Conservation (phyloP, 2,113 vertebrate species). For the Lamprologus callipterus region DNA sequence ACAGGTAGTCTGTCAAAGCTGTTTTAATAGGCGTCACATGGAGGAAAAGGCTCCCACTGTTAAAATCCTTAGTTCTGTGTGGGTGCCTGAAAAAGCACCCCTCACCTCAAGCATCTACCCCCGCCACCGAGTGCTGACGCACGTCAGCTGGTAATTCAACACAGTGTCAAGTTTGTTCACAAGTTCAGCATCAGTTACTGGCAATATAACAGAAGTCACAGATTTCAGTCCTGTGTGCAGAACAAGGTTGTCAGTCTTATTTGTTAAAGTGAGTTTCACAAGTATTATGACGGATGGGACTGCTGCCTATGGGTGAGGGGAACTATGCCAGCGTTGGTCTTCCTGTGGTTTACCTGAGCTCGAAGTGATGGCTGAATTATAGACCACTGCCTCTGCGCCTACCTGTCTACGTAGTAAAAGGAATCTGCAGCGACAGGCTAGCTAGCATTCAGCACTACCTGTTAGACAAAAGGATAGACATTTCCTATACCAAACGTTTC, state of each 20-base stretch:
- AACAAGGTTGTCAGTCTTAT: constrained; percentile 17
- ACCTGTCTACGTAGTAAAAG: constrained; percentile 24
- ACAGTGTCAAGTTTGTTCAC: constrained; percentile 61
- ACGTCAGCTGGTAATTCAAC: constrained; percentile 30
- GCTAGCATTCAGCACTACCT: constrained; percentile 55
- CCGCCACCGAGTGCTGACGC: constrained; percentile 16
- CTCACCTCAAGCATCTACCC: constrained; percentile 11
- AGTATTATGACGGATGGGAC: constrained; percentile 15
- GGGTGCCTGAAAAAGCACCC: constrained; percentile 13
- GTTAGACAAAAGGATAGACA: constrained; percentile 51
- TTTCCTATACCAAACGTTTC: constrained; percentile 58
- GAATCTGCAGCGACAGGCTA: constrained; percentile 38
- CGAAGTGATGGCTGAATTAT: constrained; percentile 54
- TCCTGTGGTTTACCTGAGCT: constrained; percentile 68
- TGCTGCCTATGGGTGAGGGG: neutral
- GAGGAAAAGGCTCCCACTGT: constrained; percentile 50
- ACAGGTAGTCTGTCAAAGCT: constrained; percentile 52
- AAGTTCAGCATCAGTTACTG: constrained; percentile 46
- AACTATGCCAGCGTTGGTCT: constrained; percentile 38
- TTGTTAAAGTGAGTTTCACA: constrained; percentile 29
- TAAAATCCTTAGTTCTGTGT: constrained; percentile 37
- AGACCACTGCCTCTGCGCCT: constrained; percentile 27
- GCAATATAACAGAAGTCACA: neutral
- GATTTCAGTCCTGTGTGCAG: constrained; percentile 12
- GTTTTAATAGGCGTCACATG: constrained; percentile 68